A percentile compares a stretch with the other conserved stretches of the same genome.
phyloP scores from a whole-genome alignment of 2,113 vertebrate genomes.

The Corythaixoides concolor region DNA sequence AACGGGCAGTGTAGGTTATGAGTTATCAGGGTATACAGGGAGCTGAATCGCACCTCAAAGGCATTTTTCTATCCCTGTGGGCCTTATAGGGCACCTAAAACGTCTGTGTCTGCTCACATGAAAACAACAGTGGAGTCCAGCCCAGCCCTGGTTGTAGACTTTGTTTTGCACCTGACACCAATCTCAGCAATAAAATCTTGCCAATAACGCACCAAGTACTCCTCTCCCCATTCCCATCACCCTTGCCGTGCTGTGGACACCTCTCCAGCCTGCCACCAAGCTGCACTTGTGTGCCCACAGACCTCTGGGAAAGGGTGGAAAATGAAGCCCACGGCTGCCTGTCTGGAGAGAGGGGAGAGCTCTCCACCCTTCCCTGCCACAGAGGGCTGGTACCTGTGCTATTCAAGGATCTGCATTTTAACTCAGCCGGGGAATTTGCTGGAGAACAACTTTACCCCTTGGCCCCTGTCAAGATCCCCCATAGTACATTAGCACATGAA shows the following conservation, averaged over 20 bases:
- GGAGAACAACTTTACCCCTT: neutral
- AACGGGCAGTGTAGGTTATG: neutral
- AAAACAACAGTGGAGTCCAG: neutral
- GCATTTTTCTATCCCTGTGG: neutral
- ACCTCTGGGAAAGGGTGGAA: neutral
- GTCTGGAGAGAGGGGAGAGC: neutral
- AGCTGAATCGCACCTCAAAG: neutral
- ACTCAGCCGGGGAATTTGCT: neutral
- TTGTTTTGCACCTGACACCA: neutral
- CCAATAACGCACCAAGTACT: neutral
- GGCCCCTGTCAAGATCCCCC: neutral
- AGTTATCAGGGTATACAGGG: neutral
- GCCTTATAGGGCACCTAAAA: neutral
- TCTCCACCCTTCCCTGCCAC: neutral
- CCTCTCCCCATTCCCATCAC: neutral
- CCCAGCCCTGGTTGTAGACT: neutral
- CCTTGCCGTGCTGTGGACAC: neutral
- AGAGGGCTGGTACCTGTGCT: neutral
- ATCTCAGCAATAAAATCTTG: neutral
- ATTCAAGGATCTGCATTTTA: neutral
- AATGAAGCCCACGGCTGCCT: accelerated
- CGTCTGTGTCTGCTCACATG: neutral
- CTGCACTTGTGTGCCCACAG: neutral
- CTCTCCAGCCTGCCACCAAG: neutral
- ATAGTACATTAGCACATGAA: neutral